Percentiles rank a stretch among this genome's conserved stretches.
Evolutionary conservation across 37 sponge, comb jelly and placozoan genomes (phyloP).

Genomic region (Petrosia ficiformis): DNA sequence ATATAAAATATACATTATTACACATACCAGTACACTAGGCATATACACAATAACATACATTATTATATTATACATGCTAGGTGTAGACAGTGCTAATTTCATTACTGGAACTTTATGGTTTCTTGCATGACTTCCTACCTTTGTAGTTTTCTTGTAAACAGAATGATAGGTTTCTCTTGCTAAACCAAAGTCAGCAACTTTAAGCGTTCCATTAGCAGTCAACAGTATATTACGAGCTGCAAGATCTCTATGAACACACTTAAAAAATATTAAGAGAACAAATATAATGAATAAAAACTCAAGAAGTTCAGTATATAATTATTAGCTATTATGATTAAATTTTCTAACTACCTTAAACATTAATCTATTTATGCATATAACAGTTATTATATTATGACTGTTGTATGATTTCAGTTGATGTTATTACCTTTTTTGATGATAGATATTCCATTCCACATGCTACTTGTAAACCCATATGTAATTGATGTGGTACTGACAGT

Average conservation of each 20-base stretch:
- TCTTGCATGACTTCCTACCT: too few relatives aligned
- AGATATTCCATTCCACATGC: conserved; percentile 45
- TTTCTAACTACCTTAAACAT: too few relatives aligned
- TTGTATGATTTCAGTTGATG: too few relatives aligned
- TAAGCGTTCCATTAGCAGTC: conserved; percentile 16
- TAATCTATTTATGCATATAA: too few relatives aligned
- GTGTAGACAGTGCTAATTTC: too few relatives aligned
- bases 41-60: too few relatives aligned
- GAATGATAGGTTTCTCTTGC: conserved; percentile 40
- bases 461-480: conserved; percentile 40
- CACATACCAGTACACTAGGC: too few relatives aligned
- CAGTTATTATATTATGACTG: too few relatives aligned
- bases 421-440: conserved; percentile 19
- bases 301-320: neutral
- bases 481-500: neutral
- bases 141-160: conserved; percentile 17
- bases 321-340: too few relatives aligned
- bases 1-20: too few relatives aligned
- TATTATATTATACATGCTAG: too few relatives aligned
- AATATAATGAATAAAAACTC: neutral
- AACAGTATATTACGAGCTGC: conserved; percentile 61
- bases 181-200: conserved; percentile 58
- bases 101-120: too few relatives aligned
- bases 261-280: neutral
- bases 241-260: conserved; percentile 56